Evolutionary conservation across 1,140 invertebrate genomes (phyloP).

Genomic region (Zaprionus tsacasi): DNA sequence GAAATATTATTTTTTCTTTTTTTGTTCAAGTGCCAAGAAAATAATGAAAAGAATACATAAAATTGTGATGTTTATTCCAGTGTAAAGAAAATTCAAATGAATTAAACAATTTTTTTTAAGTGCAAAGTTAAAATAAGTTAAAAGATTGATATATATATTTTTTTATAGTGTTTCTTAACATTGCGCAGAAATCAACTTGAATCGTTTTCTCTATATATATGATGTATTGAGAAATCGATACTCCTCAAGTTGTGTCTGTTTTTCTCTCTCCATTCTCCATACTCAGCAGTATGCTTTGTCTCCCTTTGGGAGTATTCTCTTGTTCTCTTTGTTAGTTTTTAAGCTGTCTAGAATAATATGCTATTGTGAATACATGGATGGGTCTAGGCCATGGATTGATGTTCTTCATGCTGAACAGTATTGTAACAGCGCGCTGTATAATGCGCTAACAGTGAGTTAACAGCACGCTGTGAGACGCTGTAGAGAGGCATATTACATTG

Average conservation of each 20-base stretch:
- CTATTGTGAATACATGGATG: background rate
- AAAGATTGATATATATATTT: background rate
- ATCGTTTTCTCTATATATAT: slow-evolving; percentile 7
- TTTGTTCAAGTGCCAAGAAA: slow-evolving; percentile 37
- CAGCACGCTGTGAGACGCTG: background rate
- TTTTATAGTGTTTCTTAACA: background rate
- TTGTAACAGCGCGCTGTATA: background rate
- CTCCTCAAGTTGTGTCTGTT: slow-evolving; percentile 6
- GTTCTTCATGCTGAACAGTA: background rate
- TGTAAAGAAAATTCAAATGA: background rate
- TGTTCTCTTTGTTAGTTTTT: slow-evolving; percentile 14
- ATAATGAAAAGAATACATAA: background rate
- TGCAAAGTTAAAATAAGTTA: slow-evolving; percentile 1
- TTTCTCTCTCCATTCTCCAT: slow-evolving; percentile 10
- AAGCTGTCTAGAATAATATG: slow-evolving; percentile 10
- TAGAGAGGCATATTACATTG: background rate
- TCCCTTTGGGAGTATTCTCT: background rate
- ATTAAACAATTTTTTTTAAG: slow-evolving; percentile 8
- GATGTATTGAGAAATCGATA: slow-evolving; percentile 9
- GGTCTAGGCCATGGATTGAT: background rate
- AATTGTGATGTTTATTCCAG: slow-evolving; percentile 21
- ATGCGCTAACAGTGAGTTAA: background rate
- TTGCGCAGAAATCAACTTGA: slow-evolving; percentile 6
- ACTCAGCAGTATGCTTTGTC: background rate
- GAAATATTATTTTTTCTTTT: slow-evolving; percentile 6